A percentile compares a stretch with the other conserved stretches of the same genome.
Evolutionary conservation across 37 sponge, comb jelly and placozoan species (phyloP).

Genomic region (Lycopodina hypogea): DNA sequence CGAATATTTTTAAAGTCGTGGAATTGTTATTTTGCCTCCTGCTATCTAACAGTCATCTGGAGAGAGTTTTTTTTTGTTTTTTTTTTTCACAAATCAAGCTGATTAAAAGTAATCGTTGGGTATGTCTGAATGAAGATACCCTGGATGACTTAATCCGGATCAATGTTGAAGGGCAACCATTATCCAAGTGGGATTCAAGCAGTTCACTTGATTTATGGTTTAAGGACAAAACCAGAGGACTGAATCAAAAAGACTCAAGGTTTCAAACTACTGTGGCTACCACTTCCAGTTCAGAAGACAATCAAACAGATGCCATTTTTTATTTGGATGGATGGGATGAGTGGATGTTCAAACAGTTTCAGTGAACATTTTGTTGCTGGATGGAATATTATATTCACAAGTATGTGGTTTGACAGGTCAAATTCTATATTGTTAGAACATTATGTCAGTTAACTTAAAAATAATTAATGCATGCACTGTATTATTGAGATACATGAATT

Average conservation of each 20-base stretch:
- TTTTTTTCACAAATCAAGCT: conserved; percentile 59
- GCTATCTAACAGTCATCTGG: conserved; percentile 65
- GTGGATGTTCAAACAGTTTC: neutral
- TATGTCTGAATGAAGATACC: neutral
- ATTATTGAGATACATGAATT: no score
- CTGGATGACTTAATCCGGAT: conserved; percentile 46
- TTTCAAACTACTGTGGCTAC: neutral
- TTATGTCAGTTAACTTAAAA: neutral
- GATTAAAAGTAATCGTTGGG: no score
- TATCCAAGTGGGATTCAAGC: conserved; percentile 43
- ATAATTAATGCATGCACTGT: conserved; percentile 1
- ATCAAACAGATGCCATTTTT: neutral
- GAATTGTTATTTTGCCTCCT: conserved; percentile 61
- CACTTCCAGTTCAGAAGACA: neutral
- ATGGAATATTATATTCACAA: neutral
- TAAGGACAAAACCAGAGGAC: neutral
- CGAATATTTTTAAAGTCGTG: conserved; percentile 47
- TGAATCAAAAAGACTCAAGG: neutral
- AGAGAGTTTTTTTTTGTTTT: no score
- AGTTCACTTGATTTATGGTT: no score
- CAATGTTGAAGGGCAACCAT: conserved; percentile 32
- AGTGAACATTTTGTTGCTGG: neutral
- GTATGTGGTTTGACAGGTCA: neutral
- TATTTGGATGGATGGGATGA: neutral
- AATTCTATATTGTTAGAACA: neutral